These are phyloP conservation scores for Phortica okadai DNA, from an alignment of 2,888 invertebrate genomes.

Conservation along the genomic window DNA sequence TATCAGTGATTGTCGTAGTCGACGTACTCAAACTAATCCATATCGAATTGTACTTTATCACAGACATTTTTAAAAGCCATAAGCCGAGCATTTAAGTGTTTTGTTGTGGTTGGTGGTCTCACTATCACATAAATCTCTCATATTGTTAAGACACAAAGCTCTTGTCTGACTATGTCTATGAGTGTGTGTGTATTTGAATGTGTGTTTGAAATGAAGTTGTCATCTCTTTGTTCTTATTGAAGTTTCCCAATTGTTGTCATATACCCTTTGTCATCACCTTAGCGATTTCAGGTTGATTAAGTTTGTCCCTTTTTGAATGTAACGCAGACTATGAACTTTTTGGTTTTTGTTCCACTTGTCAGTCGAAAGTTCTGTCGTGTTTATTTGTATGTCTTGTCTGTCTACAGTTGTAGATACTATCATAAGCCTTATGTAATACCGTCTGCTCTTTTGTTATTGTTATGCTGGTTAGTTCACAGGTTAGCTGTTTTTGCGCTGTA, in stretches of 20 bases:
- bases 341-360: constrained; percentile 1
- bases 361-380: constrained; percentile 3
- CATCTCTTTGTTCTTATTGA: too few relatives aligned
- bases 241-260: too few relatives aligned
- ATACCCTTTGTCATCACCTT: not conserved
- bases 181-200: constrained; percentile 21
- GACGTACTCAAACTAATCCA: constrained; percentile 36
- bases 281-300: constrained; percentile 46
- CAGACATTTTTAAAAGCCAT: constrained; percentile 42
- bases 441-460: not conserved
- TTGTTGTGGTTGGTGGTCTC: constrained; percentile 50
- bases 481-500: not conserved
- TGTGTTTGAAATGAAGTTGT: too few relatives aligned
- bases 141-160: not conserved
- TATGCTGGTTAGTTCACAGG: not conserved
- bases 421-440: not conserved
- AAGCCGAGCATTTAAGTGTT: constrained; percentile 56
- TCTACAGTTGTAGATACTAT: not conserved
- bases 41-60: not conserved
- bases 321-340: not conserved
- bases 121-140: not conserved
- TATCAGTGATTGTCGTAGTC: constrained; percentile 11
- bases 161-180: not conserved
- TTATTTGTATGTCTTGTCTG: not conserved
- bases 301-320: constrained; percentile 33